Evolutionary conservation across 2,888 invertebrate species (phyloP), one percentile per base, ranked within the genome.

Genomic region (Biston betularia): DNA sequence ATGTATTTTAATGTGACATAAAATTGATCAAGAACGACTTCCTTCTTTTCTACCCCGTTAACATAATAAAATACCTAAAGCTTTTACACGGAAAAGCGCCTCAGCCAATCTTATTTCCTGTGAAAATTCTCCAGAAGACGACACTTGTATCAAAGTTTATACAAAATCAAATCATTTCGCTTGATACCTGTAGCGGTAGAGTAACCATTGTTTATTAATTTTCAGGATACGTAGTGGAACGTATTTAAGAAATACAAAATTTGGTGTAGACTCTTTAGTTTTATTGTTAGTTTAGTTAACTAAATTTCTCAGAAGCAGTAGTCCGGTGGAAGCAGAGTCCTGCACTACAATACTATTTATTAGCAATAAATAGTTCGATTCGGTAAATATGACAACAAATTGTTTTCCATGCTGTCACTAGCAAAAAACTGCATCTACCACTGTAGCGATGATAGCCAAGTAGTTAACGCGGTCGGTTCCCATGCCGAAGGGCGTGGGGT

Each of bases 121-220:
- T 65, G 45, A 61, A 68, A 71, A 63, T 65, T 55, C 55, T 38
- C 44, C 59, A 42, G 35, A 59, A 58, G 60, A 52, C 56, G 63
- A 34, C 52, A 68, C 44, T 65, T 59, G 10, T 24, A 40, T n/a
- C 48, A 15, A 69, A 68, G 61, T 66, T 66, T 65, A 14, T 63
- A 54, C 65, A 68, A 62, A 24, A 68, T 70, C 68, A 63, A 70
- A 69, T 71, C 64, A 66, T 66, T 66, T 63, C 61, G 63, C 61
- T 55, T 69, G 57, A 67, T 58, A 67, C n/a, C n/a, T n/a, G n/a
- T 65, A 64, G 68, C 14, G 12, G 44, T 45, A 15, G 45, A 35
- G 62, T 48, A 0, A 62, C 54, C 48, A 62, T 14, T 33, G 9
- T 24, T 11, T 2, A 3, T 33, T 2, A 24, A 48, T 48, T 48